phyloP scores from a whole-genome alignment of 1,140 invertebrate species.

The Medauroidea extradentata region DNA sequence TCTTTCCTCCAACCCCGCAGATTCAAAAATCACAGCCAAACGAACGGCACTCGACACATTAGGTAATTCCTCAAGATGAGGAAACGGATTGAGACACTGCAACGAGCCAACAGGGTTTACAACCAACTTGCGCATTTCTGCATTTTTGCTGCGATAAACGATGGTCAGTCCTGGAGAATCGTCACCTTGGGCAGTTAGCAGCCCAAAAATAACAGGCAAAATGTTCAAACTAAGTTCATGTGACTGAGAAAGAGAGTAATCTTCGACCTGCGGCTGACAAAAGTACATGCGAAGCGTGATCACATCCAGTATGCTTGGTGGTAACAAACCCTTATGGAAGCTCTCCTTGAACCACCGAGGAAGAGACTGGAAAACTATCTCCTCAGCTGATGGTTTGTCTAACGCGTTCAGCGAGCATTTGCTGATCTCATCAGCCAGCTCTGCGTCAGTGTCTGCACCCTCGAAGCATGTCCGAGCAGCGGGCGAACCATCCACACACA shows the following conservation, averaged over 20 bases:
- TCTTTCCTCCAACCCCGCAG: slow-evolving; percentile 3
- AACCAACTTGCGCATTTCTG: slow-evolving; percentile 26
- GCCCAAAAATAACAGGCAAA: slow-evolving; percentile 58
- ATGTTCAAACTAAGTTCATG: slow-evolving; percentile 58
- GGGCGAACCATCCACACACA: slow-evolving; percentile 28
- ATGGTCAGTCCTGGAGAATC: slow-evolving; percentile 40
- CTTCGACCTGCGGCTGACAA: slow-evolving; percentile 68
- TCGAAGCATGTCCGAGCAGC: slow-evolving; percentile 6
- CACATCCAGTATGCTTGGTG: slow-evolving; percentile 62
- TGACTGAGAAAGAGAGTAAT: slow-evolving; percentile 54
- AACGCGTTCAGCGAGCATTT: slow-evolving; percentile 18
- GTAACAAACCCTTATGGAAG: slow-evolving; percentile 53
- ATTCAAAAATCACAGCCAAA: not conserved
- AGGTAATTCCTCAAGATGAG: slow-evolving; percentile 29
- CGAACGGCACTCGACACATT: slow-evolving; percentile 23
- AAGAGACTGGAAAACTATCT: slow-evolving; percentile 35
- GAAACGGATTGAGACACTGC: slow-evolving; percentile 1
- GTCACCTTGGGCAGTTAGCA: slow-evolving; percentile 48
- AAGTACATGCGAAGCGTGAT: slow-evolving; percentile 58
- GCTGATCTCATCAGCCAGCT: not conserved
- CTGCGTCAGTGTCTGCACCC: not conserved
- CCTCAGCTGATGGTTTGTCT: slow-evolving; percentile 17
- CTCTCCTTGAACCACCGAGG: slow-evolving; percentile 63
- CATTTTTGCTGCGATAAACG: slow-evolving; percentile 36
- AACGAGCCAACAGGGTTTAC: slow-evolving; percentile 7